Conservation (phyloP, 2,888 invertebrate genomes). For the Lymantria dispar region DNA sequence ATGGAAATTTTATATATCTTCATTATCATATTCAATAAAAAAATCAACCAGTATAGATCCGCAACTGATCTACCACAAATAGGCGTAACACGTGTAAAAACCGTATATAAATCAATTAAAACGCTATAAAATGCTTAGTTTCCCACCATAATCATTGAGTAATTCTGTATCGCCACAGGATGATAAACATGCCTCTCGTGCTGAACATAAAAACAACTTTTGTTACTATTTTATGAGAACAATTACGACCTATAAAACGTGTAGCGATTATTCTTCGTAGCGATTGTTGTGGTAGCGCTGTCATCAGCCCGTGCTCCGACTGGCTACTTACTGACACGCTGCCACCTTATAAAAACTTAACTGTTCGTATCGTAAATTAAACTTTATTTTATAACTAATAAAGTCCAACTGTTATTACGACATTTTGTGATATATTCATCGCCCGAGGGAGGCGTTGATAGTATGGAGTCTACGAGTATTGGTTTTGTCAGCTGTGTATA, state of each 20-base stretch:
- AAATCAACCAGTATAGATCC: slow-evolving; percentile 34
- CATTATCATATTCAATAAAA: slow-evolving; percentile 19
- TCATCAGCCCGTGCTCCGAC: slow-evolving; percentile 61
- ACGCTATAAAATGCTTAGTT: slow-evolving; percentile 60
- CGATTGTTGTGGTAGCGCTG: slow-evolving; percentile 75
- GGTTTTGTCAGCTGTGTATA: slow-evolving; percentile 60
- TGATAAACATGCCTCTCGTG: slow-evolving; percentile 77
- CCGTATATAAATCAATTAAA: slow-evolving; percentile 65
- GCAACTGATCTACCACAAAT: slow-evolving; percentile 44
- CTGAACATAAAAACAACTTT: slow-evolving; percentile 79
- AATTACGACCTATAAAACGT: slow-evolving; percentile 81
- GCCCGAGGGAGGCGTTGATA: slow-evolving; percentile 33
- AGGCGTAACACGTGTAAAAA: slow-evolving; percentile 39
- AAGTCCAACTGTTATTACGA: slow-evolving; percentile 40
- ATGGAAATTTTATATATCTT: slow-evolving; percentile 14
- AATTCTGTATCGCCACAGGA: slow-evolving; percentile 64
- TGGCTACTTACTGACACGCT: slow-evolving; percentile 41
- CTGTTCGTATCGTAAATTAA: slow-evolving; percentile 36
- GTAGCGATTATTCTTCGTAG: slow-evolving; percentile 76
- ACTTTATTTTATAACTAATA: slow-evolving; percentile 44
- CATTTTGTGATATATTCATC: slow-evolving; percentile 35
- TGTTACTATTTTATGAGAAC: slow-evolving; percentile 81
- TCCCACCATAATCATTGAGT: slow-evolving; percentile 70
- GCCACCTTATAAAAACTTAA: slow-evolving; percentile 39
- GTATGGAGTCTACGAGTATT: slow-evolving; percentile 47